Evolutionary conservation across 2,113 vertebrate genomes (phyloP), one percentile per base, ranked within the genome.

Genomic region (Epinephelus fuscoguttatus): DNA sequence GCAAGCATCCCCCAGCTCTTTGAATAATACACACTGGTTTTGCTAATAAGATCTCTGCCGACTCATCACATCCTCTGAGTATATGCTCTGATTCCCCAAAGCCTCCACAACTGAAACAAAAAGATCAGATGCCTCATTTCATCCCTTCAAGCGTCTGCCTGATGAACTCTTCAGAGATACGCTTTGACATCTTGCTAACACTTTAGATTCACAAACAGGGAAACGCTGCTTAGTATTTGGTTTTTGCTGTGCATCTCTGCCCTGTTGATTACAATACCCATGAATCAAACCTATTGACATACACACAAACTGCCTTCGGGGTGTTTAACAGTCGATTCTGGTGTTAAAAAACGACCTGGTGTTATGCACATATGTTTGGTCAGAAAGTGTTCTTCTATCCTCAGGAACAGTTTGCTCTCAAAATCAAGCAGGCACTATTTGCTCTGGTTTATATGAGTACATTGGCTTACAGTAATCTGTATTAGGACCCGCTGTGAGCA

Each of bases 21-120:
- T 82, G 79, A 89, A 87, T 83, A 81, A 86, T 67, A 85, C 83
- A 85, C 75, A 45, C 70, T 57, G 80, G 60, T 74, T 75, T 67
- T 64, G 33, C 80, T 90, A 89, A 93, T 91, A 89, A 88, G 80
- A 91, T 90, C 89, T 89, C 37, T 85, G 86, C 79, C 30, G 55
- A 87, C 84, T 92, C 89, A 91, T 89, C 87, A 47, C 55, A 79
- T 89, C 85, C 73, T 77, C 57, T 10, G 81, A 89, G 80, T 70
- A 37, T 37, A 30, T 9, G 4, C 63, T 68, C 55, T 8, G 30
- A 81, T 83, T 89, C 81, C 74, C 85, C 50, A 59, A 86, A 92
- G 82, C 73, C 68, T 76, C 53, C 71, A 78, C 49, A 52, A n/a
- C 55, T 63, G 60, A 86, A 84, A 88, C 76, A 79, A 76, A 91